Conservation (phyloP, 2,888 invertebrate species). For the Volucella bombylans region DNA sequence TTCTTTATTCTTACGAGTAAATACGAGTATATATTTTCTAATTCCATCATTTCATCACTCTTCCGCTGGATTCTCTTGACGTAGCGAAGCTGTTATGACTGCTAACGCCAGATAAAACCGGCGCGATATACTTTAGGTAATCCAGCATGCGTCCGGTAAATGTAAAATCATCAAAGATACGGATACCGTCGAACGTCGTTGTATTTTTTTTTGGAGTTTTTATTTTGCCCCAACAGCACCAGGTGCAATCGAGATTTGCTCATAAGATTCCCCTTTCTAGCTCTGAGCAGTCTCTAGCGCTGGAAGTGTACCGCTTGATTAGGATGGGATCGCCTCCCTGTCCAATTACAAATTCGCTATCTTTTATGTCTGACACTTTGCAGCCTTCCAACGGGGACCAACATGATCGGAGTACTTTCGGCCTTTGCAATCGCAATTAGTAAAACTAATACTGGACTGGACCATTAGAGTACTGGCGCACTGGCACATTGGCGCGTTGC, state of each 20-base stretch:
- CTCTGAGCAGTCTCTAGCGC: neutral
- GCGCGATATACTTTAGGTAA: constrained; percentile 5
- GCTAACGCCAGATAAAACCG: constrained; percentile 36
- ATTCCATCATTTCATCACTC: constrained; percentile 33
- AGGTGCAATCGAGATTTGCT: constrained; percentile 12
- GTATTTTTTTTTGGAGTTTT: constrained; percentile 36
- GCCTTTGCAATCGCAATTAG: constrained; percentile 49
- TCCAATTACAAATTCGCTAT: constrained; percentile 67
- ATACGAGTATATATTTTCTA: constrained; percentile 1
- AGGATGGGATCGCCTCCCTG: constrained; percentile 2
- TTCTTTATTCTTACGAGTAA: constrained; percentile 13
- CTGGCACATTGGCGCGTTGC: constrained; percentile 15
- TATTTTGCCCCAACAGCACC: neutral
- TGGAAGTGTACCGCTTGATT: constrained; percentile 45
- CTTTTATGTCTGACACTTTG: constrained; percentile 61
- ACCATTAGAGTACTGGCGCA: constrained; percentile 35
- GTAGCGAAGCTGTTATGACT: constrained; percentile 13
- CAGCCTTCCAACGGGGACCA: neutral
- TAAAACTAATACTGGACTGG: neutral
- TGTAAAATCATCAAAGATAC: constrained; percentile 54
- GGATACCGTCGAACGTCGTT: constrained; percentile 52
- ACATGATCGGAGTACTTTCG: neutral
- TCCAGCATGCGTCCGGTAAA: constrained; percentile 44
- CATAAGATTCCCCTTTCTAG: neutral
- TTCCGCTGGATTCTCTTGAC: neutral